Base-by-base conservation (phyloP, 2,113 vertebrate genomes). In the Grus americana region DNA sequence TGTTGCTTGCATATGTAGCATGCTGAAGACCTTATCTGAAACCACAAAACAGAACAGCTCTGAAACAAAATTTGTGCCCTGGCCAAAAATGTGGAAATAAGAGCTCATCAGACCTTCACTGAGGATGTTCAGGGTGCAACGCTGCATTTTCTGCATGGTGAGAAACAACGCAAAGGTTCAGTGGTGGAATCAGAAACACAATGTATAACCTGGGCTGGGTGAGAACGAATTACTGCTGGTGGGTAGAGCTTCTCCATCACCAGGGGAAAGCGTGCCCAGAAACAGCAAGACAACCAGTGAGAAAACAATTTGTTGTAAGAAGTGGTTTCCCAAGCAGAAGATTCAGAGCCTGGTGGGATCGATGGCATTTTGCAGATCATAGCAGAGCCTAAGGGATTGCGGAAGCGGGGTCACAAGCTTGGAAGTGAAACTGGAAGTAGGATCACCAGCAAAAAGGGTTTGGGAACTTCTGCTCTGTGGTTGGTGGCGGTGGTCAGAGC, bases 341-440 rank as follows among this genome's bases (percentile, higher is more conserved):
- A 4, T 47, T 67, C 22, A 11, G 22, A 80, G 12, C 29, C 47
- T 3, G 15, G 17, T 4, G 46, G 29, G 40, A 27, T n/a, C 0
- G 1, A 12, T 0, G 2, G 42, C 0, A 0, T 40, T 70, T 44
- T 47, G 59, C 44, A 63, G 72, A 22, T 26, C 22, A 20, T 0
- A 81, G 58, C 50, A 47, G 70, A 71, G 32, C 52, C 47, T 10
- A 11, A 54, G 30, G 42, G 50, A 23, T 10, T 42, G 55, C 6
- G 3, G 42, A 90, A 65, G 40, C 2, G 4, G 34, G 22, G 44
- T 66, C 59, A 38, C 55, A 44, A 66, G 68, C 61, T 55, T 58
- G 86, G 86, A 86, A 75, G 38, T 23, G 61, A 86, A 82, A 57
- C n/a, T 91, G 68, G 81, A 87, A 93, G 78, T 32, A 65, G 54